These are phyloP conservation scores for Therioaphis trifolii DNA, from an alignment of 2,888 invertebrate species.

Conservation along the genomic window DNA sequence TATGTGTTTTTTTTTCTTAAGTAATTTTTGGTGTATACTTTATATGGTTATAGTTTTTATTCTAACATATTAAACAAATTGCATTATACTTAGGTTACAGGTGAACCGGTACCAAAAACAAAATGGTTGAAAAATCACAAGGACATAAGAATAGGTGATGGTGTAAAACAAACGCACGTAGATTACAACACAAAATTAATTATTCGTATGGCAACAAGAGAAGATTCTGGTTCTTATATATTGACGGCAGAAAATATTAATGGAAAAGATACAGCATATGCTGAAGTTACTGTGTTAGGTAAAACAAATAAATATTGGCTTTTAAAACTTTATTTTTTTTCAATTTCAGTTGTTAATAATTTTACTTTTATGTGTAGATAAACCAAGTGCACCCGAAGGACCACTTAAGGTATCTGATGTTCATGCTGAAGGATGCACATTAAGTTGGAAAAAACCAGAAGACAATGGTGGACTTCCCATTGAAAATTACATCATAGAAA, in stretches of 20 bases:
- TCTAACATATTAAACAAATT: neutral
- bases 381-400: slow-evolving; percentile 89
- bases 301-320: slow-evolving; percentile 60
- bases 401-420: slow-evolving; percentile 91
- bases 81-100: too few species aligned
- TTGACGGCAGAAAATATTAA: slow-evolving; percentile 92
- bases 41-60: too few species aligned
- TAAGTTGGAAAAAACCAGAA: slow-evolving; percentile 92
- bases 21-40: too few species aligned
- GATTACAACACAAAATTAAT: slow-evolving; percentile 88
- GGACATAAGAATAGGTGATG: slow-evolving; percentile 80
- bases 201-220: slow-evolving; percentile 82
- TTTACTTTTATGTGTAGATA: slow-evolving; percentile 72
- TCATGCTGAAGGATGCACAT: slow-evolving; percentile 87
- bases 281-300: slow-evolving; percentile 85
- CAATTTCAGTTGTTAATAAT: neutral
- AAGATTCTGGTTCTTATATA: slow-evolving; percentile 90
- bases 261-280: slow-evolving; percentile 93
- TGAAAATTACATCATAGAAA: slow-evolving; percentile 94
- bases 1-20: too few species aligned
- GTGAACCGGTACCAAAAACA: slow-evolving; percentile 93
- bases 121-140: slow-evolving; percentile 88
- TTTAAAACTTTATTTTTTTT: neutral
- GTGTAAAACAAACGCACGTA: slow-evolving; percentile 81
- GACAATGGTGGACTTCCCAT: slow-evolving; percentile 96